Percentiles rank a stretch among this genome's conserved stretches.
Evolutionary conservation across 23 tunicate genomes (phyloP).

Genomic region (Styela clava): DNA sequence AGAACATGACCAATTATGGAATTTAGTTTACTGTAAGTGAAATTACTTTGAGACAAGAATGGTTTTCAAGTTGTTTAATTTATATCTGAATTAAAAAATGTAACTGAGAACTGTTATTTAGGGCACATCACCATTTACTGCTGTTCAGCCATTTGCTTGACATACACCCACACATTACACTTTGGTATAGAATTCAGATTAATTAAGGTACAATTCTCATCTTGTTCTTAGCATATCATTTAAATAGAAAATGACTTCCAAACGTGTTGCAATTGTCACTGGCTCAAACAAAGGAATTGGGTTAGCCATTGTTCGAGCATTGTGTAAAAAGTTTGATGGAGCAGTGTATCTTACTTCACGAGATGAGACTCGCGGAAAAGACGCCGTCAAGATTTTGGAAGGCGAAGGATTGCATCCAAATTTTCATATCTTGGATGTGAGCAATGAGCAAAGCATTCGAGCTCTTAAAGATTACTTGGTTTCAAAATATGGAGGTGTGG

Average conservation of each 20-base stretch:
- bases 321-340: constrained; percentile 65
- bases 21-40: too few relatives aligned
- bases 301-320: constrained; percentile 77
- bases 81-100: too few relatives aligned
- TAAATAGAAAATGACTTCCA: not conserved
- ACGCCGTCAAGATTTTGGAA: constrained; percentile 61
- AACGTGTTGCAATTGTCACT: constrained; percentile 70
- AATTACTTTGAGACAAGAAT: too few relatives aligned
- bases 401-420: constrained; percentile 63
- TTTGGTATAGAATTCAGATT: too few relatives aligned
- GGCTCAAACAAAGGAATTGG: constrained; percentile 91
- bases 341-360: constrained; percentile 77
- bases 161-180: too few relatives aligned
- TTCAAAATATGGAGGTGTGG: constrained; percentile 67
- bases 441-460: constrained; percentile 41
- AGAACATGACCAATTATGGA: too few relatives aligned
- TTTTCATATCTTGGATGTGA: constrained; percentile 80
- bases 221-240: too few relatives aligned
- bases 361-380: constrained; percentile 53
- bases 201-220: too few relatives aligned
- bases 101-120: too few relatives aligned
- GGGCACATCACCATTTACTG: too few relatives aligned
- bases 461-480: constrained; percentile 28
- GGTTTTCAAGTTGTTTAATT: too few relatives aligned
- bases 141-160: too few relatives aligned